Conservation (phyloP, 2,888 invertebrate genomes). For the Mylabris sibirica region DNA sequence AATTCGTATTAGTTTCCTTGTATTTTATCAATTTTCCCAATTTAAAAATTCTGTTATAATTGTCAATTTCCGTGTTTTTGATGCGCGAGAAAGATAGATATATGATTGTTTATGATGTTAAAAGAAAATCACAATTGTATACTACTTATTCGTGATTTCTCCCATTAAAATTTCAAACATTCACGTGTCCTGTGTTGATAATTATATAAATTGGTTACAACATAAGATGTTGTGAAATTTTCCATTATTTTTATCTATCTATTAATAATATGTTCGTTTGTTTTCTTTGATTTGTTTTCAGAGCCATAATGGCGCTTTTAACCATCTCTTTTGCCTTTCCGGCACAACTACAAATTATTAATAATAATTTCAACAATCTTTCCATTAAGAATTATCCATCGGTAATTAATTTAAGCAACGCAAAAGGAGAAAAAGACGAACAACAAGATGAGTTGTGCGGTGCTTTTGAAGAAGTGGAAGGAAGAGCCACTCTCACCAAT, state of each 20-base stretch:
- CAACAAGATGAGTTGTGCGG: constrained; percentile 50
- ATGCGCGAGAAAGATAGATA: neutral
- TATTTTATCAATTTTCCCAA: no score
- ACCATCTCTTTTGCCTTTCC: constrained; percentile 70
- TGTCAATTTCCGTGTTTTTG: neutral
- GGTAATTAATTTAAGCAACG: constrained; percentile 33
- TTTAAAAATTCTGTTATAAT: neutral
- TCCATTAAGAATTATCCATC: constrained; percentile 35
- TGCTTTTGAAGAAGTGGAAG: constrained; percentile 61
- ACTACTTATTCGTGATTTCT: neutral
- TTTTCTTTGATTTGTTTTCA: constrained; percentile 62
- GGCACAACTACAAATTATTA: constrained; percentile 58
- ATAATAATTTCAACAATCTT: constrained; percentile 52
- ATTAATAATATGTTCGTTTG: neutral
- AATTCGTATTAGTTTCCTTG: no score
- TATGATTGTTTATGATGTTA: neutral
- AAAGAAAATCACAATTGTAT: neutral
- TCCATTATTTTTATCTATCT: neutral
- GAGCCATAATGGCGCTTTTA: constrained; percentile 84
- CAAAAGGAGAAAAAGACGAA: constrained; percentile 28
- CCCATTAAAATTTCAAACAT: neutral
- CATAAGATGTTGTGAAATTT: neutral
- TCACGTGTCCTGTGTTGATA: neutral
- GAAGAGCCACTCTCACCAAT: constrained; percentile 65
- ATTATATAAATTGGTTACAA: neutral